Conservation (phyloP, 2,113 vertebrate genomes). For the Crotalus viridis region DNA sequence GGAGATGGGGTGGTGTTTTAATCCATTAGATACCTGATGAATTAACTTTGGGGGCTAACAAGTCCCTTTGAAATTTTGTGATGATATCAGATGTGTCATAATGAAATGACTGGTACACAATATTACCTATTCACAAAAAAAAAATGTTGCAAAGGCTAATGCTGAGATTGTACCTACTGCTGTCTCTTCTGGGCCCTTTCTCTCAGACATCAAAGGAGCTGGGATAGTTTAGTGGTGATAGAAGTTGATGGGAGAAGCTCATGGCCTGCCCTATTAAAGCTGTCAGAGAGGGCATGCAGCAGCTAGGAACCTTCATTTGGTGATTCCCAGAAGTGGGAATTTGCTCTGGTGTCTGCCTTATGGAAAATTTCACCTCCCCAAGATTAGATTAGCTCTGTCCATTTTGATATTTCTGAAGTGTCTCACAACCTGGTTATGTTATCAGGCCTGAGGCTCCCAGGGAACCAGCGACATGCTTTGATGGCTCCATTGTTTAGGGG, state of each 20-base stretch:
- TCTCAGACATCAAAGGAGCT: neutral
- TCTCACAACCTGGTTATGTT: neutral
- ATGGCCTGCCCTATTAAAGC: too few species aligned
- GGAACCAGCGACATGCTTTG: neutral
- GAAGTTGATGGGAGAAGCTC: neutral
- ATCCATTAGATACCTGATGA: too few species aligned
- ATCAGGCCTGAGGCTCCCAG: neutral
- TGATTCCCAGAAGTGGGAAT: too few species aligned
- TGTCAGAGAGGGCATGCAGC: too few species aligned
- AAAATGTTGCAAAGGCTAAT: neutral
- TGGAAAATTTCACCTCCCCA: neutral
- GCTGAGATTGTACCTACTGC: neutral
- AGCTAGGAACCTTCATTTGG: too few species aligned
- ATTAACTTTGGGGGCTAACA: neutral
- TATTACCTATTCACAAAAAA: neutral
- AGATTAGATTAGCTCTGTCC: neutral
- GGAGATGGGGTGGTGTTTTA: too few species aligned
- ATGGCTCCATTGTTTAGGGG: neutral
- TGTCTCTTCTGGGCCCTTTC: neutral
- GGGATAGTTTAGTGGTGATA: neutral
- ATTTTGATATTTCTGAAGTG: neutral
- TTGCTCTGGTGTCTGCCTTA: neutral
- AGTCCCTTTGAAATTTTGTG: neutral
- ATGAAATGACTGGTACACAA: neutral
- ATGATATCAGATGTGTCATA: neutral